Percentiles rank a stretch among this genome's conserved stretches.
phyloP scores from a whole-genome alignment of 2,888 invertebrate genomes.

The Brachylomia viminalis region DNA sequence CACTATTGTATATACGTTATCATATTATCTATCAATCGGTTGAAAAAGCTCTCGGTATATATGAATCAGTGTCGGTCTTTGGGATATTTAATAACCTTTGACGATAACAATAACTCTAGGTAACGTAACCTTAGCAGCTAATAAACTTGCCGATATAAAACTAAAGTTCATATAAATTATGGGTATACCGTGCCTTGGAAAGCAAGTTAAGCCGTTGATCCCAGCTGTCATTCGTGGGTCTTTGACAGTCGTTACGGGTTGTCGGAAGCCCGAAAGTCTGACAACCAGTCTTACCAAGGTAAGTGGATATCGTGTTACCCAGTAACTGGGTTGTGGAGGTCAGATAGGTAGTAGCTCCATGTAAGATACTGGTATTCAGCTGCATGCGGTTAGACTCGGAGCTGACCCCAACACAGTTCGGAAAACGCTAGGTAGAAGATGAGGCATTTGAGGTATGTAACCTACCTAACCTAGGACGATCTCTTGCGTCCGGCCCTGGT shows the following conservation, averaged over 20 bases:
- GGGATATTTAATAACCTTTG: background rate
- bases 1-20: constrained; percentile 15
- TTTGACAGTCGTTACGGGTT: background rate
- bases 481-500: too few species aligned
- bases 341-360: background rate
- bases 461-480: background rate
- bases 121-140: background rate
- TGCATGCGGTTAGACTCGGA: background rate
- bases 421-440: background rate
- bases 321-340: background rate
- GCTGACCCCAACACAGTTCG: background rate
- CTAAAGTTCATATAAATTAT: background rate
- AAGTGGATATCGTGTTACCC: background rate
- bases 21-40: constrained; percentile 18
- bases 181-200: background rate
- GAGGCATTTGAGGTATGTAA: too few species aligned
- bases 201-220: background rate
- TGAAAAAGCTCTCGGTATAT: constrained; percentile 15
- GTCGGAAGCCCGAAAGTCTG: background rate
- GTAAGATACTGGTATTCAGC: background rate
- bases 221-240: background rate
- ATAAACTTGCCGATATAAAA: background rate
- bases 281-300: background rate
- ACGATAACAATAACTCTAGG: background rate
- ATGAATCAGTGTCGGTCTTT: constrained; percentile 15